Base-by-base conservation (phyloP, 2,888 invertebrate species). In the Malthinus seriepunctatus region DNA sequence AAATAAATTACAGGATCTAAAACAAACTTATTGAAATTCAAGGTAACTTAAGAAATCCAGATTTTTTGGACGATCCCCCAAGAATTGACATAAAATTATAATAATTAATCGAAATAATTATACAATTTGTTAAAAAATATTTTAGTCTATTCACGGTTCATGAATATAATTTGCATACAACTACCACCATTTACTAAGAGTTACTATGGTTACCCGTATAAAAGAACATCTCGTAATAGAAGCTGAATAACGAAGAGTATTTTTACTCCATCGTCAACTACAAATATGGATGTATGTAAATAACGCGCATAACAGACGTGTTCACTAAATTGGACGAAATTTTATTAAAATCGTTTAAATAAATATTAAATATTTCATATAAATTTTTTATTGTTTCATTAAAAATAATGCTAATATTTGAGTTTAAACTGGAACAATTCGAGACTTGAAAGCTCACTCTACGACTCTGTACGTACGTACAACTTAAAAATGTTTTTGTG, bases 121-220 rank as follows among this genome's bases (percentile, higher is more conserved):
- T 51, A 32, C 34, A 53, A 58, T 44, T 51, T 46, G 35, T 11
- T 51, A 32, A 51, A 49, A 37, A 55, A 55, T 44, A 39, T 23
- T 34, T 33, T 10, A 23, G 32, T 49, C 49, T 33, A 44, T 55
- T 55, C 49, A 55, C 49, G 49, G 42, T 42, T 55, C 49, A 42
- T 49, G 48, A 54, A 48, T 54, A 39, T 32, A n/a, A 55, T 55
- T 55, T 55, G 55, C 55, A 55, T 55, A 49, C 42, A 55, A 49
- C 55, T 48, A 39, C 35, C 49, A 35, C 39, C 48, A 34, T 44
- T 55, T 55, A 55, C 34, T 23, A 14, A n/a, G 42, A 12, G 55
- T 55, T 39, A n/a, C 55, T 32, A 49, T 49, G 49, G 55, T 49
- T 55, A 55, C 55, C n/a, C 38, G 55, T 49, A 55, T 49, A 55